Conservation (phyloP, 2,888 invertebrate genomes). For the Pyrrhia umbra region DNA sequence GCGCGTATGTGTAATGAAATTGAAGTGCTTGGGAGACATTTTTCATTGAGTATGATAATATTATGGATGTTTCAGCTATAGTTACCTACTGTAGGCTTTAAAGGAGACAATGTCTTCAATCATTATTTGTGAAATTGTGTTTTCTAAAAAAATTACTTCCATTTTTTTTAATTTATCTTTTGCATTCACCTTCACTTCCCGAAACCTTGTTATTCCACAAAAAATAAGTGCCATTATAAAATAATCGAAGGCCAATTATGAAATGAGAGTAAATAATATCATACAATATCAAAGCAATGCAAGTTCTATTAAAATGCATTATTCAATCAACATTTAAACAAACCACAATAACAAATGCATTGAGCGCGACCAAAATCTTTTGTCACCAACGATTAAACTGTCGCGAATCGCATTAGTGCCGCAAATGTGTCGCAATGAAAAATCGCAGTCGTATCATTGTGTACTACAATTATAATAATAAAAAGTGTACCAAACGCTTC, state of each 20-base stretch:
- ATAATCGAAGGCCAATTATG: not conserved
- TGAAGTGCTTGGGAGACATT: conserved; percentile 37
- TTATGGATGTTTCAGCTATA: no score
- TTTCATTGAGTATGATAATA: conserved; percentile 5
- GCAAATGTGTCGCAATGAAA: conserved; percentile 74
- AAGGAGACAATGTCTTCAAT: no score
- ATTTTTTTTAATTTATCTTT: no score
- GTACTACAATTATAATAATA: conserved; percentile 56
- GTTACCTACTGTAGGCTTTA: no score
- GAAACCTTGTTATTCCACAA: no score
- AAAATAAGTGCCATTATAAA: not conserved
- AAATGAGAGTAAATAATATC: conserved; percentile 31
- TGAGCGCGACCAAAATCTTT: conserved; percentile 65
- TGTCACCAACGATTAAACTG: conserved; percentile 72
- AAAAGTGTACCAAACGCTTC: conserved; percentile 54
- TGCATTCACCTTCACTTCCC: no score
- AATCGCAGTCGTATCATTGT: conserved; percentile 78
- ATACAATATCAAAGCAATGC: conserved; percentile 38
- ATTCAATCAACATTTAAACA: conserved; percentile 61
- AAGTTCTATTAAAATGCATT: conserved; percentile 60
- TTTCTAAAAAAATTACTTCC: no score
- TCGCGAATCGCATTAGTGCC: conserved; percentile 77
- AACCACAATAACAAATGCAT: conserved; percentile 64
- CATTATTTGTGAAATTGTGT: not conserved
- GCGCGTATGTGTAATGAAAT: conserved; percentile 57